These are phyloP conservation scores for Columba livia DNA, from an alignment of 2,113 vertebrate genomes.

Conservation along the genomic window DNA sequence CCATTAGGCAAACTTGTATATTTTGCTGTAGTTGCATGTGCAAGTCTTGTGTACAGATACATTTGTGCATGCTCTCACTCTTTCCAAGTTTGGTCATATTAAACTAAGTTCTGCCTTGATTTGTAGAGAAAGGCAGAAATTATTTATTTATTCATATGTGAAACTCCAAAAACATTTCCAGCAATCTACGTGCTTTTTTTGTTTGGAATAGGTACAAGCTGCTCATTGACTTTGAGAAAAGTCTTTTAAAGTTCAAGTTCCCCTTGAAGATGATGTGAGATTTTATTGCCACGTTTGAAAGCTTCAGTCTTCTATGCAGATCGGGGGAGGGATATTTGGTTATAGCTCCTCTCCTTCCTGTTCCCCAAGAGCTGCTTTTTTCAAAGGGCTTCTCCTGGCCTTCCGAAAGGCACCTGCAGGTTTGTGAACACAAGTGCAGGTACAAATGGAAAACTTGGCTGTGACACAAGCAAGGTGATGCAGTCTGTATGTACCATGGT, in stretches of 20 bases:
- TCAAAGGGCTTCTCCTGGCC: not conserved
- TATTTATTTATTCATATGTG: not conserved
- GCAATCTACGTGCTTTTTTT: not conserved
- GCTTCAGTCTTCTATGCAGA: not conserved
- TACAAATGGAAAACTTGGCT: not conserved
- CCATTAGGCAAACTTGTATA: not conserved
- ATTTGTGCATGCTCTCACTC: not conserved
- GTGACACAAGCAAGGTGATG: not conserved
- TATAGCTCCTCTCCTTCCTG: not conserved
- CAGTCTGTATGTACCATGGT: too few species aligned
- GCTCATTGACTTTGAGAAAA: not conserved
- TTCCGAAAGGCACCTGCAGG: not conserved
- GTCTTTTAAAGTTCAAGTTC: not conserved
- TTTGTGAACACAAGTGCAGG: not conserved
- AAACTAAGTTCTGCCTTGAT: not conserved
- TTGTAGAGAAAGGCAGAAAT: not conserved
- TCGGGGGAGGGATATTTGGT: not conserved
- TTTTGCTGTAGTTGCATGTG: not conserved
- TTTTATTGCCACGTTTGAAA: not conserved
- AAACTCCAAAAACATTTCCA: not conserved
- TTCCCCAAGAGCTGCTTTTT: not conserved
- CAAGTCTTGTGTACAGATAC: not conserved
- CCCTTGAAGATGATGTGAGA: not conserved
- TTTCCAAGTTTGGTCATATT: not conserved
- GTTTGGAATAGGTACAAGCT: not conserved